phyloP scores from a whole-genome alignment of 2,113 vertebrate genomes.

The Albula goreensis region DNA sequence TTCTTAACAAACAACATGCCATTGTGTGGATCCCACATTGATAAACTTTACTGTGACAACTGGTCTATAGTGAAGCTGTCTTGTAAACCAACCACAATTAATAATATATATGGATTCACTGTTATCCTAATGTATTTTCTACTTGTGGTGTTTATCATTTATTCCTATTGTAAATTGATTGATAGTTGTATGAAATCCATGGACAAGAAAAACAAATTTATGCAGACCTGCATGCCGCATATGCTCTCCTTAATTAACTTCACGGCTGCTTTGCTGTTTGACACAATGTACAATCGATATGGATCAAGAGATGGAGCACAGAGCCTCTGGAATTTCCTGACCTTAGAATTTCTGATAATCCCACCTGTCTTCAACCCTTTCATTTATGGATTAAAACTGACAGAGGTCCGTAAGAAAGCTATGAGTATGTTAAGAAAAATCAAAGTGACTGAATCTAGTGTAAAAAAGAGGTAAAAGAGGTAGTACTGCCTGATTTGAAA shows the following conservation, averaged over 20 bases:
- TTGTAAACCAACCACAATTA: background rate
- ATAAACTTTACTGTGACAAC: slow-evolving; percentile 32
- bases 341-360: slow-evolving; percentile 18
- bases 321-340: slow-evolving; percentile 12
- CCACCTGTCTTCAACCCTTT: slow-evolving; percentile 20
- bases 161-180: slow-evolving; percentile 12
- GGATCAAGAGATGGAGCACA: slow-evolving; percentile 18
- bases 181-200: background rate
- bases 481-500: background rate
- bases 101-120: background rate
- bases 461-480: background rate
- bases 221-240: slow-evolving; percentile 23
- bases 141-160: slow-evolving; percentile 13
- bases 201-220: slow-evolving; percentile 10
- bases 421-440: background rate
- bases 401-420: background rate
- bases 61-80: slow-evolving; percentile 29
- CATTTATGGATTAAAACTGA: slow-evolving; percentile 19
- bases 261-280: slow-evolving; percentile 3
- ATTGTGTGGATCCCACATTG: slow-evolving; percentile 21
- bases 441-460: background rate
- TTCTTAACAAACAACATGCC: background rate
- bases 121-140: slow-evolving; percentile 1
- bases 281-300: slow-evolving; percentile 30
- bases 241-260: slow-evolving; percentile 14